Percentiles rank a stretch among this genome's conserved stretches.
phyloP scores from a whole-genome alignment of 2,113 vertebrate species.

The Eretmochelys imbricata region DNA sequence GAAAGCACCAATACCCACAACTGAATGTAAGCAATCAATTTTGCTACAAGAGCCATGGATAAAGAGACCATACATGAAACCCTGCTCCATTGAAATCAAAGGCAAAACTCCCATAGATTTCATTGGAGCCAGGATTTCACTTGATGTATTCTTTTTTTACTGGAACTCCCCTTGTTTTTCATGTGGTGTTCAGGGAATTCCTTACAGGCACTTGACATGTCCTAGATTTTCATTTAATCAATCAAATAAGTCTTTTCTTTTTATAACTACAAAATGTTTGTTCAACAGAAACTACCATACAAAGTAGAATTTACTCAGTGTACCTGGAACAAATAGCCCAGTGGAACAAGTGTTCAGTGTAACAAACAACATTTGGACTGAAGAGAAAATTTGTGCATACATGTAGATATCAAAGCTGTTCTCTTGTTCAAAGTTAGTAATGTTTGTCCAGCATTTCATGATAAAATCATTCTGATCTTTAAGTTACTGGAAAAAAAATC shows the following conservation, averaged over 20 bases:
- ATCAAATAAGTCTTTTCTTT: neutral
- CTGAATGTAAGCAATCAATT: neutral
- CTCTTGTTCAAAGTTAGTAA: neutral
- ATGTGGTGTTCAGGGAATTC: neutral
- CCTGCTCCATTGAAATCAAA: neutral
- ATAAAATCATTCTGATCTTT: neutral
- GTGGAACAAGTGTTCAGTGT: conserved; percentile 3
- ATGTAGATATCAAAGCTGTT: neutral
- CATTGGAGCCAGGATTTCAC: conserved; percentile 21
- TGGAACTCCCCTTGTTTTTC: conserved; percentile 42
- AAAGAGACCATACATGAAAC: conserved; percentile 1
- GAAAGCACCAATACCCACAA: neutral
- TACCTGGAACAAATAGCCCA: neutral
- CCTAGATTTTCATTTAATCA: neutral
- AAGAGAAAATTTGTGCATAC: conserved; percentile 11
- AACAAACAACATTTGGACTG: neutral
- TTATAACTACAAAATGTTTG: conserved; percentile 10
- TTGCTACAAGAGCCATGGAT: neutral
- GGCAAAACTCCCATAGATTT: conserved; percentile 23
- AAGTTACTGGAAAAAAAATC: neutral
- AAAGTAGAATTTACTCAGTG: conserved; percentile 1
- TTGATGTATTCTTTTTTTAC: neutral
- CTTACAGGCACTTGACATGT: neutral
- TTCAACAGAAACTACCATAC: neutral
- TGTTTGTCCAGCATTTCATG: neutral